Evolutionary conservation across 2,113 vertebrate genomes (phyloP), one percentile per base, ranked within the genome.

Genomic region (Tachuris rubrigastra): DNA sequence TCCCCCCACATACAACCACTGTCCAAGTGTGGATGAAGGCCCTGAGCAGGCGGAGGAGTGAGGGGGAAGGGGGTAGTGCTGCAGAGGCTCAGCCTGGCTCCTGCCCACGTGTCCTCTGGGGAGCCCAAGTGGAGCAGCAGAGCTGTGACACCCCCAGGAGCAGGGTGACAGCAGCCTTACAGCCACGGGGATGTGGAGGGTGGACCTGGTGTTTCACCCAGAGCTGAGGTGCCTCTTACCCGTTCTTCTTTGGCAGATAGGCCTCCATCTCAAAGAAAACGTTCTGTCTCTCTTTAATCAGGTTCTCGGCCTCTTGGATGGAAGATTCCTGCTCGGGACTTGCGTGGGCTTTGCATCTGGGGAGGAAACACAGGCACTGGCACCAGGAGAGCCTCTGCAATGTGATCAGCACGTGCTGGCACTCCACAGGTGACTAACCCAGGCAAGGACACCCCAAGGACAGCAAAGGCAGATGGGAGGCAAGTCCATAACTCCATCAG

Each of bases 231-330:
- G 4, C 37, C 39, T 58, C 95, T 98, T 85, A 99, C 99, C 99
- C 99, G 3, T 99, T 99, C 97, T 98, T 99, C 98, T 99, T 99
- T 24, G 99, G 99, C 95, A 99, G 98, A 47, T 99, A 99, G 55
- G 99, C 97, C 73, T 99, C 99, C 99, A 99, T 99, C 94, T 99
- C 99, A 33, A 98, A 98, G 96, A 99, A 99, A n/a, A 97, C 92
- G 1, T 97, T 98, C 78, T 98, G 98, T 79, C 98, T 96, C 33
- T 98, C 98, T 84, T 98, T 99, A 49, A 99, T 98, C 71, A 98
- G 97, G 79, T 93, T 97, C 94, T 98, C 98, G 17, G 99, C 98
- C 77, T 98, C 98, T 39, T 97, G 97, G 13, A 98, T 73, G 14
- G 95, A 95, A 6, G 75, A 78, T 4, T 78, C n/a, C 35, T 98